phyloP scores from a whole-genome alignment of 2,113 vertebrate species.

The Petrocephalus zakoni region DNA sequence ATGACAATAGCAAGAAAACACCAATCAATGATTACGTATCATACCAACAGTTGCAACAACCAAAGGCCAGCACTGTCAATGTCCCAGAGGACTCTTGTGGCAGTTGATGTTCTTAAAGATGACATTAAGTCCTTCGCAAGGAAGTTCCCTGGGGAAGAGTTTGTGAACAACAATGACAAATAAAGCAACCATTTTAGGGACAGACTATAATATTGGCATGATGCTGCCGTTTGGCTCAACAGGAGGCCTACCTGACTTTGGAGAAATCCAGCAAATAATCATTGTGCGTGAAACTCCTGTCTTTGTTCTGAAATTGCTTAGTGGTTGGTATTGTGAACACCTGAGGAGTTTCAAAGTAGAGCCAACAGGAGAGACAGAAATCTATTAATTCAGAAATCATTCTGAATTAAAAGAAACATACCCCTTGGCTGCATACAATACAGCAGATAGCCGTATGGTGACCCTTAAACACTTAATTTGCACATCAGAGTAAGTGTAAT shows the following conservation, averaged over 20 bases:
- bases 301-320: conserved; percentile 17
- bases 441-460: background rate
- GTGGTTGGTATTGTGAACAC: conserved; percentile 23
- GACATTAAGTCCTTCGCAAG: conserved; percentile 20
- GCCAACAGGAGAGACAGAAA: conserved; percentile 6
- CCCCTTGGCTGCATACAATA: conserved; percentile 22
- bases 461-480: conserved; percentile 16
- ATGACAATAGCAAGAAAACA: conserved; percentile 17
- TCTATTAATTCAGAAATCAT: too few species aligned
- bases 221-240: conserved; percentile 34
- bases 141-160: conserved; percentile 23
- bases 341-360: conserved; percentile 28
- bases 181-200: conserved; percentile 27
- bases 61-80: background rate
- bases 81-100: background rate
- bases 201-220: conserved; percentile 33
- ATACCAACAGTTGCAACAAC: background rate
- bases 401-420: conserved; percentile 1
- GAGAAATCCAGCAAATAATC: conserved; percentile 38
- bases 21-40: conserved; percentile 7
- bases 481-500: conserved; percentile 11
- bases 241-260: conserved; percentile 34
- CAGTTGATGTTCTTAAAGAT: conserved; percentile 12
- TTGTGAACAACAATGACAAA: conserved; percentile 34
- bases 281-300: conserved; percentile 27